These are phyloP conservation scores for Muscicapa adusta DNA, from an alignment of 2,113 vertebrate species.

Conservation along the genomic window DNA sequence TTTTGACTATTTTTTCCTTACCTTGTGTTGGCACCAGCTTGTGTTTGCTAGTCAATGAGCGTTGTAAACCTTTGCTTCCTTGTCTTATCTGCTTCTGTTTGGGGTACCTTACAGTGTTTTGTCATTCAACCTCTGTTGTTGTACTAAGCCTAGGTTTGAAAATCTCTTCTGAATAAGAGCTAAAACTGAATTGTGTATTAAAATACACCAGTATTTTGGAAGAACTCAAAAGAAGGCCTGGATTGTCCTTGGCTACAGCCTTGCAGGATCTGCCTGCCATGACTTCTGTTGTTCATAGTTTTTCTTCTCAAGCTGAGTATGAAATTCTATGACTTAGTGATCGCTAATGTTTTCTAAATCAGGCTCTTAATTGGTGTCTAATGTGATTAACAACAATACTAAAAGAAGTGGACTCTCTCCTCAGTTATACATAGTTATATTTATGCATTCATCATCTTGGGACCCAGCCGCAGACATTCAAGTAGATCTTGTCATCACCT, in stretches of 20 bases:
- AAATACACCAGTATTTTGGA: neutral
- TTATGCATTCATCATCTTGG: neutral
- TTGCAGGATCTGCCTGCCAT: neutral
- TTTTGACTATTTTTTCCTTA: neutral
- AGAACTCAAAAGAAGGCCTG: neutral
- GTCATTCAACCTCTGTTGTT: neutral
- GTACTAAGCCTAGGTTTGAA: neutral
- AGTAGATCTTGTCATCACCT: neutral
- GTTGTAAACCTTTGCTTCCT: neutral
- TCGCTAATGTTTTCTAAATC: neutral
- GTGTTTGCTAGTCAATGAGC: neutral
- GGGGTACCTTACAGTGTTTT: neutral
- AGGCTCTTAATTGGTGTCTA: neutral
- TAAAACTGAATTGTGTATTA: neutral
- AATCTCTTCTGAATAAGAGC: neutral
- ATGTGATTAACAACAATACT: neutral
- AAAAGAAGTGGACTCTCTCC: neutral
- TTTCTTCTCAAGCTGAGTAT: neutral
- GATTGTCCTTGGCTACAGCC: neutral
- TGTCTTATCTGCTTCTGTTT: neutral
- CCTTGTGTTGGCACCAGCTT: neutral
- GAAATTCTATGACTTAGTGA: neutral
- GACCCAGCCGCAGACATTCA: neutral
- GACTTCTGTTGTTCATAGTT: neutral
- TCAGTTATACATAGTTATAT: neutral